Base-by-base conservation (phyloP, 2,888 invertebrate genomes). In the Troides aeacus region DNA sequence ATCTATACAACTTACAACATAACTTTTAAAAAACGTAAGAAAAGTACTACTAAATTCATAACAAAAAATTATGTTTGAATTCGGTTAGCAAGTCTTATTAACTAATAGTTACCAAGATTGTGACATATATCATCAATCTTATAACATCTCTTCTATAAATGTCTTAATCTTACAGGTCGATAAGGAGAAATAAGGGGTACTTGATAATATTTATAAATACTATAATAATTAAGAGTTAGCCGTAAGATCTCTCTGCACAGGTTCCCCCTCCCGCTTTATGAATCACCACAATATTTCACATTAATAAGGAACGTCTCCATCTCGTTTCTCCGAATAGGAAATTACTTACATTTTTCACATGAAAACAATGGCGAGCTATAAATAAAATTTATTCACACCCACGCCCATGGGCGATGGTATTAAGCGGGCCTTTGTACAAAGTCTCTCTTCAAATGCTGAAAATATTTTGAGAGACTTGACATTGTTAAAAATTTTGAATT, bases 301-400 rank as follows among this genome's bases (percentile, higher is more conserved):
- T 24, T 58, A 30, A 62, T 46, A 75, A 66, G 74, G 76, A 76
- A 77, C 74, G 75, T 74, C 73, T 79, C 77, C 70, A 75, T 77
- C 78, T 72, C 77, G 79, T 78, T 79, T 74, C 77, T 77, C 76
- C 75, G 76, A 76, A 81, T 74, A 77, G 83, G 79, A 83, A 83
- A 85, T 85, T 81, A 81, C 76, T 81, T 80, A 80, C 73, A 82
- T 82, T 84, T 83, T 84, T 83, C 78, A 79, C 75, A 79, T 77
- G 72, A 72, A 80, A 81, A 82, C 80, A 82, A 78, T 76, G 62
- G 75, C 71, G 64, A 67, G 74, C 73, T 73, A 76, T 75, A 80
- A 81, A 81, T 80, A 81, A 79, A 78, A 76, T 80, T 74, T 58
- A 78, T 80, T 77, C 68, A 74, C 72, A 73, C 69, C 74, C 62